Evolutionary conservation across 2,888 invertebrate species (phyloP).

Genomic region (Drosophila mettleri): DNA sequence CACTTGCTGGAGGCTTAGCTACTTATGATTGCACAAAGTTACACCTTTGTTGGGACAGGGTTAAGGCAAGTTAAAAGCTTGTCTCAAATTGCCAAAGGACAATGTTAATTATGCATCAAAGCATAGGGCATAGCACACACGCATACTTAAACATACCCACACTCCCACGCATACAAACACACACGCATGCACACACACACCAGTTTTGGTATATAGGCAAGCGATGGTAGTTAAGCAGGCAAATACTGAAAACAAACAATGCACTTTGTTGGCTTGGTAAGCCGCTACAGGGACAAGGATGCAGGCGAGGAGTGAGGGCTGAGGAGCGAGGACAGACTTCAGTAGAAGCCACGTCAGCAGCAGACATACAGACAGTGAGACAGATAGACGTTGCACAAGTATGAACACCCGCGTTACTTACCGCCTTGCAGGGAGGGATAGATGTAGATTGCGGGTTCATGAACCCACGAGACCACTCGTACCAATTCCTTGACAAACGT

Average conservation of each 20-base stretch:
- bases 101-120: constrained; percentile 81
- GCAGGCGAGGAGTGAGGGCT: constrained; percentile 48
- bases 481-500: constrained; percentile 91
- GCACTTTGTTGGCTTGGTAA: constrained; percentile 79
- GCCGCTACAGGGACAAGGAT: constrained; percentile 70
- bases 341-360: constrained; percentile 52
- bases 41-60: constrained; percentile 48
- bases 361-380: constrained; percentile 45
- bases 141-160: constrained; percentile 8
- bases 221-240: constrained; percentile 71
- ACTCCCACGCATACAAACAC: neutral
- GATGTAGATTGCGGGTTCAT: constrained; percentile 90
- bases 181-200: constrained; percentile 12
- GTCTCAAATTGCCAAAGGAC: constrained; percentile 77
- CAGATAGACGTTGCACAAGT: constrained; percentile 51
- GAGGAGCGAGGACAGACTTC: constrained; percentile 33
- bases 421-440: constrained; percentile 91
- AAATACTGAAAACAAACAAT: constrained; percentile 78
- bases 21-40: constrained; percentile 46
- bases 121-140: constrained; percentile 46
- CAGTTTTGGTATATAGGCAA: constrained; percentile 4
- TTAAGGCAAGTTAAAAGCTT: constrained; percentile 60
- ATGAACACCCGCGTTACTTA: constrained; percentile 83
- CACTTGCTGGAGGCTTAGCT: constrained; percentile 39
- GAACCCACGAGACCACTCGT: constrained; percentile 90